Evolutionary conservation across 2,113 vertebrate genomes (phyloP).

Genomic region (Chamaea fasciata): DNA sequence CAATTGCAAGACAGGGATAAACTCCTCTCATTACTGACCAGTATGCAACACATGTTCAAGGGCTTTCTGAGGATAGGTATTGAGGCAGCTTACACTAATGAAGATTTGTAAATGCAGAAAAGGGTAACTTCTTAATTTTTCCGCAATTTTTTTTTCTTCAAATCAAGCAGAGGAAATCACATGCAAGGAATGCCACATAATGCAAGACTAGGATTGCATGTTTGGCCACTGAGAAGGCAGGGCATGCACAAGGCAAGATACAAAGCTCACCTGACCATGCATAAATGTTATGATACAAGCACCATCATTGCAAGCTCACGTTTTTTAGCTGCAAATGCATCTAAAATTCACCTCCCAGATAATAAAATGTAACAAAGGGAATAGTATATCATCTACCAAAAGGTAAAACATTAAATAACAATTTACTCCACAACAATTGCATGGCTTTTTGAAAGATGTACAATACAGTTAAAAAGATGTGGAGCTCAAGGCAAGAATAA

Average conservation of each 20-base stretch:
- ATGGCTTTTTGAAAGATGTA: neutral
- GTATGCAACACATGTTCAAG: neutral
- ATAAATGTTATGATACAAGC: neutral
- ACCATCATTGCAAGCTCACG: neutral
- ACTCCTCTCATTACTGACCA: neutral
- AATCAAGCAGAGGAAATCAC: neutral
- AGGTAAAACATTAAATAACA: neutral
- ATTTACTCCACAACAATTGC: neutral
- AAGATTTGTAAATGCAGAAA: neutral
- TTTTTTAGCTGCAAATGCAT: neutral
- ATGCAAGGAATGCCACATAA: neutral
- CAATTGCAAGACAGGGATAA: neutral
- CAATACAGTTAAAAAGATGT: neutral
- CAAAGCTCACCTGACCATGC: neutral
- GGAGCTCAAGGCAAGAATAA: neutral
- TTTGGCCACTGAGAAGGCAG: neutral
- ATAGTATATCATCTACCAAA: neutral
- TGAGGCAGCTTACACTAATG: neutral
- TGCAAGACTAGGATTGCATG: neutral
- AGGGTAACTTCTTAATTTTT: neutral
- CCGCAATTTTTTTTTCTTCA: neutral
- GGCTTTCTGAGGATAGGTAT: neutral
- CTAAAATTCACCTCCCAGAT: neutral
- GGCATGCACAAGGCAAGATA: neutral
- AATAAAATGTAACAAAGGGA: neutral